These are phyloP conservation scores for Athene cunicularia DNA, from an alignment of 2,113 vertebrate genomes.

Conservation along the genomic window DNA sequence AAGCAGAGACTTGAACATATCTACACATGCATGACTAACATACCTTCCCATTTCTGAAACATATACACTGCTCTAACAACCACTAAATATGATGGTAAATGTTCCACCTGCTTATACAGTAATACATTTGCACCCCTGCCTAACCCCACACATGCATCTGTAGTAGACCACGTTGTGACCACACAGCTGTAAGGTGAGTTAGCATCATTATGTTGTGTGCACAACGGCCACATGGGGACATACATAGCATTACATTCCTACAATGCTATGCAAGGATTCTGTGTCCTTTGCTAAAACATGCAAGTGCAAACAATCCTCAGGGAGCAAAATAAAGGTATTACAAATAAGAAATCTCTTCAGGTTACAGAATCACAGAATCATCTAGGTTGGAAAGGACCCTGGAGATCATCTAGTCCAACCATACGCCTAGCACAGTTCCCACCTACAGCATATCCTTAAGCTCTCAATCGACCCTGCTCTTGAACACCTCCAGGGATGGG, in stretches of 20 bases:
- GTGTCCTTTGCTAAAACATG: background rate
- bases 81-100: background rate
- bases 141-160: background rate
- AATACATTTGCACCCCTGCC: background rate
- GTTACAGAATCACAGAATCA: background rate
- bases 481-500: too few species aligned
- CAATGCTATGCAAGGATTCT: background rate
- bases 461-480: too few species aligned
- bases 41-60: background rate
- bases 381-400: too few species aligned
- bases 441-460: too few species aligned
- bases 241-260: background rate
- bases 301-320: background rate
- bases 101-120: background rate
- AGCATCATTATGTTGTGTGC: too few species aligned
- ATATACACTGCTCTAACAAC: background rate
- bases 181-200: background rate
- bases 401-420: too few species aligned
- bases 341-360: background rate
- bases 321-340: background rate
- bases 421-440: too few species aligned
- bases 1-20: background rate
- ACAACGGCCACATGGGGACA: background rate
- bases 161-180: rapidly evolving
- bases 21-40: background rate